A percentile compares a stretch with the other conserved stretches of the same genome.
Evolutionary conservation across 2,888 invertebrate genomes (phyloP).

Genomic region (Temnothorax ravouxi): DNA sequence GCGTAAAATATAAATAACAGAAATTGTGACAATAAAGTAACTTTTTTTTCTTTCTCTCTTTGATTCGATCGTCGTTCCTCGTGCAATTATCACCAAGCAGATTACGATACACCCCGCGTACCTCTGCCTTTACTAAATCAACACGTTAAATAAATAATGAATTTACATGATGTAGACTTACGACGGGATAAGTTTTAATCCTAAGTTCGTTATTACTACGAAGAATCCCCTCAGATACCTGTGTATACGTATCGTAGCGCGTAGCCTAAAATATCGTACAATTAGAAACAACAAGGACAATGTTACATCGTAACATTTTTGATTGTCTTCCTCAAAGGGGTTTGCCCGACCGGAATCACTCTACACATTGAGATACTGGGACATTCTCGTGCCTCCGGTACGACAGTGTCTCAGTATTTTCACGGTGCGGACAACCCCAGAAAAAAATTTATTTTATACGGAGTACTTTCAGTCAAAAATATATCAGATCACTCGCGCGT

Average conservation of each 20-base stretch:
- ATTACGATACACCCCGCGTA: constrained; percentile 47
- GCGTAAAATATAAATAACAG: constrained; percentile 43
- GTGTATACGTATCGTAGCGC: constrained; percentile 73
- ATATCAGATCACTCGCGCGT: constrained; percentile 71
- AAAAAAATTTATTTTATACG: constrained; percentile 76
- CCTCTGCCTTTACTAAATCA: constrained; percentile 50
- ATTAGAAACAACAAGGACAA: constrained; percentile 85
- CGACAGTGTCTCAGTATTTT: constrained; percentile 28
- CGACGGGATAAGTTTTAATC: constrained; percentile 67
- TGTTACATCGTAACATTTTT: constrained; percentile 86
- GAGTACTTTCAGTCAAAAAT: constrained; percentile 80
- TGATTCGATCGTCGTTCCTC: constrained; percentile 22
- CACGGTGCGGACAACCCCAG: constrained; percentile 60
- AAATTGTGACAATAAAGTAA: constrained; percentile 28
- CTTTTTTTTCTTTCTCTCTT: not conserved
- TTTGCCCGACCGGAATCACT: constrained; percentile 67
- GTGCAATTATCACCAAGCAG: constrained; percentile 41
- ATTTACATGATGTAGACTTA: constrained; percentile 70
- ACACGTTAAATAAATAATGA: constrained; percentile 68
- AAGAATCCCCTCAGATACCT: constrained; percentile 59
- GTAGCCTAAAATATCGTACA: constrained; percentile 76
- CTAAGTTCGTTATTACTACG: constrained; percentile 69
- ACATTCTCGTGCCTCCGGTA: constrained; percentile 23
- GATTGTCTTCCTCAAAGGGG: constrained; percentile 86
- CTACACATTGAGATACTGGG: constrained; percentile 38